These are phyloP conservation scores for Australoheros facetus DNA, from an alignment of 2,797 vertebrate genomes.

Conservation along the genomic window DNA sequence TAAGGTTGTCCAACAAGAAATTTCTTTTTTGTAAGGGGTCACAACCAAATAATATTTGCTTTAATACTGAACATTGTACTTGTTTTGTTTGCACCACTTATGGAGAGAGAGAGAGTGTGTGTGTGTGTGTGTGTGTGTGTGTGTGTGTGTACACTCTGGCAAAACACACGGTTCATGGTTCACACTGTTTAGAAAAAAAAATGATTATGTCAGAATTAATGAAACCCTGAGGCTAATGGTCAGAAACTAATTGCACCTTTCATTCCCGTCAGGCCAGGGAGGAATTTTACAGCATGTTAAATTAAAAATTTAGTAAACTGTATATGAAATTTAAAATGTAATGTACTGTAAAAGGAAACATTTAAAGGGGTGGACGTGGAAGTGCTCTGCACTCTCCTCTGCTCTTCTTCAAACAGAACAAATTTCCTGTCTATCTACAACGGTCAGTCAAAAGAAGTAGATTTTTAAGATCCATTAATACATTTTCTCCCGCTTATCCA, in stretches of 20 bases:
- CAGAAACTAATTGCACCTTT: conserved; percentile 53
- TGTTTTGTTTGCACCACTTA: neutral
- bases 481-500: neutral
- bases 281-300: neutral
- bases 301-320: neutral
- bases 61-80: too few relatives aligned
- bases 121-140: neutral
- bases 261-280: conserved; percentile 13
- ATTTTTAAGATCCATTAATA: neutral
- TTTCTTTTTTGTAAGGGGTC: neutral
- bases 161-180: neutral
- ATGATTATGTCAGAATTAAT: conserved; percentile 40
- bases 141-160: neutral
- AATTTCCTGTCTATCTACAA: neutral
- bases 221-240: conserved; percentile 51
- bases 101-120: too few relatives aligned
- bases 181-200: conserved; percentile 10
- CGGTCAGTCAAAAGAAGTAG: neutral
- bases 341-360: neutral
- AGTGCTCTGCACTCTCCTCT: neutral
- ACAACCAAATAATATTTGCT: neutral
- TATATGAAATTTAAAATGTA: neutral
- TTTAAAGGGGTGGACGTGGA: neutral
- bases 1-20: neutral
- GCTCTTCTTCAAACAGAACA: neutral